Evolutionary conservation across 2,888 invertebrate genomes (phyloP).

Genomic region (Drosophila fulvimacula): DNA sequence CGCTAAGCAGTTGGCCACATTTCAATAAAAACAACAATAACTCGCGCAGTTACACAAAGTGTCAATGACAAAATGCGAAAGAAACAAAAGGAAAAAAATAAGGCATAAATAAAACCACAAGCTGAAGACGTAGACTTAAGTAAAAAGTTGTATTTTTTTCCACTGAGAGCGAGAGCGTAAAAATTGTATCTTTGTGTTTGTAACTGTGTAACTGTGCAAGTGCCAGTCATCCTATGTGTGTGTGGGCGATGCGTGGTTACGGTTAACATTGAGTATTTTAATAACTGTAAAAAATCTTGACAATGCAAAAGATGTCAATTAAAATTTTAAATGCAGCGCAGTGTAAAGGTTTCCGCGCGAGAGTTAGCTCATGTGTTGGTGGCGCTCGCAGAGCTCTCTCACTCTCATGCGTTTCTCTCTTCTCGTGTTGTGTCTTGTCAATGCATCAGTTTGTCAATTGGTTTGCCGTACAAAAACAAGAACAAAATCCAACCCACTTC

Average conservation of each 20-base stretch:
- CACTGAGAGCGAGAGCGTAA: conserved; percentile 63
- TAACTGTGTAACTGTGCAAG: conserved; percentile 10
- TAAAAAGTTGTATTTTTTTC: conserved; percentile 55
- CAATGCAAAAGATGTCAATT: conserved; percentile 67
- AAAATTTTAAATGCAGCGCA: conserved; percentile 54
- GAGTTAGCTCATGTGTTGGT: not conserved
- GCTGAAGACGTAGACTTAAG: conserved; percentile 51
- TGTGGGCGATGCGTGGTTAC: conserved; percentile 63
- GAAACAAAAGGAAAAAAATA: conserved; percentile 11
- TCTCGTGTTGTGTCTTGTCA: conserved; percentile 43
- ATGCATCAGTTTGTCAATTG: conserved; percentile 63
- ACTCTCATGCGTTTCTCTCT: conserved; percentile 8
- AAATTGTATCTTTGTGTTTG: conserved; percentile 9
- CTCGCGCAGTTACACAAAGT: conserved; percentile 41
- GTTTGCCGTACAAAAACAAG: conserved; percentile 36
- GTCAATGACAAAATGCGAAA: conserved; percentile 49
- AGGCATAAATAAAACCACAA: conserved; percentile 61
- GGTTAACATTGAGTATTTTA: conserved; percentile 59
- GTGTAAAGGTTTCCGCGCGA: conserved; percentile 38
- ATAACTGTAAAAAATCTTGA: conserved; percentile 65
- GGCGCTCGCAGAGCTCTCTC: not conserved
- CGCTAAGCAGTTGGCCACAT: conserved; percentile 53
- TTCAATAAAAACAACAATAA: conserved; percentile 36
- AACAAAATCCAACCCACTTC: conserved; percentile 49
- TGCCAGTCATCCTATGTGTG: conserved; percentile 7